Conservation (phyloP, 2,888 invertebrate genomes). For the Leptodirus hochenwartii region DNA sequence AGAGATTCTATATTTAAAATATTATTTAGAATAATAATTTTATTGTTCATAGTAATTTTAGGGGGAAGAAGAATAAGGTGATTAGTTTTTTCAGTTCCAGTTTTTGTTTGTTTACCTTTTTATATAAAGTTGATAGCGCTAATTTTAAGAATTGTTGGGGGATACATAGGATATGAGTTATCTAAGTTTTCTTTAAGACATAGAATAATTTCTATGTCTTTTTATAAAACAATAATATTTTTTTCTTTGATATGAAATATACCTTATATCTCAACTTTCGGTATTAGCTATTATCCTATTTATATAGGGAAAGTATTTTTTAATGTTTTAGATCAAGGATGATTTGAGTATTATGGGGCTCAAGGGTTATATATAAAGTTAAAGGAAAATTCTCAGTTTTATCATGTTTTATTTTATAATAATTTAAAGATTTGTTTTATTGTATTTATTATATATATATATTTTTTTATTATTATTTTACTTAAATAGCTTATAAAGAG, state of each 20-base stretch:
- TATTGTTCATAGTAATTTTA: too few species aligned
- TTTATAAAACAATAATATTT: constrained; percentile 17
- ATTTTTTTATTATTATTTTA: constrained; percentile 15
- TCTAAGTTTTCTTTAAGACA: constrained; percentile 27
- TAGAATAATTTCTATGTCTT: constrained; percentile 25
- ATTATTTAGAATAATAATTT: too few species aligned
- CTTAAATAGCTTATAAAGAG: constrained; percentile 29
- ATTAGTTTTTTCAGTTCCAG: too few species aligned
- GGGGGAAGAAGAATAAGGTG: too few species aligned
- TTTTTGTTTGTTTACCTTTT: too few species aligned
- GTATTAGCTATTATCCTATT: constrained; percentile 29
- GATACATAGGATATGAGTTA: too few species aligned
- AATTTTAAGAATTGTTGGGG: too few species aligned
- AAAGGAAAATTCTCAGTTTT: constrained; percentile 24
- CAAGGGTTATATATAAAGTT: constrained; percentile 19
- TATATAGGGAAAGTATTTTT: constrained; percentile 26
- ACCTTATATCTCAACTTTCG: constrained; percentile 21
- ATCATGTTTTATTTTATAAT: constrained; percentile 1
- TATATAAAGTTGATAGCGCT: too few species aligned
- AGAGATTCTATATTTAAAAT: too few species aligned
- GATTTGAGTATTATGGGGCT: constrained; percentile 15
- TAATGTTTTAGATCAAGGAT: constrained; percentile 23
- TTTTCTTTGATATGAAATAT: constrained; percentile 33
- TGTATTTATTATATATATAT: constrained; percentile 10
- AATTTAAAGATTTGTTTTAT: constrained; percentile 10